Evolutionary conservation across 2,797 vertebrate genomes (phyloP), one percentile per base, ranked within the genome.

Genomic region (Acanthis flammea): DNA sequence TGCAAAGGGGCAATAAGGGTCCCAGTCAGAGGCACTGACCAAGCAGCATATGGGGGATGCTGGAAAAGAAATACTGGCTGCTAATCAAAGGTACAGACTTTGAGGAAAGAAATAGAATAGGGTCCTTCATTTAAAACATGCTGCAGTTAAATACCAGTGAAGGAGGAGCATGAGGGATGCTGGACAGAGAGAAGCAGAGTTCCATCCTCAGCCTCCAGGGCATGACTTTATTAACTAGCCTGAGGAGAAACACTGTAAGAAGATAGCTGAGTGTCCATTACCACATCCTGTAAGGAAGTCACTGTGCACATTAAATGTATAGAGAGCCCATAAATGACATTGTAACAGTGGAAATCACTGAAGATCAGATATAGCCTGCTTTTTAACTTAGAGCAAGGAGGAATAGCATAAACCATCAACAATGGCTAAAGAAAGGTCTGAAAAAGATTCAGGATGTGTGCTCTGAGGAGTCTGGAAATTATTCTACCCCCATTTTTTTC

Each of bases 1-100:
- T 1, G 0, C 6, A 5, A 78, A 73, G 5, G 45, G 41, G 23
- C n/a, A 41, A 0, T 24, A 25, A n/a, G 16, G 1, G 10, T n/a
- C 41, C 35, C 39, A 77, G 53, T 39, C 53, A 74, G 79, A 88
- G 51, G 45, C 19, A 30, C 31, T 45, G 57, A 23, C 19, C 22
- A 50, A 63, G 33, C 7, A 65, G 44, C 19, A 7, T 1, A 6
- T 28, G 39, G 72, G 44, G 65, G 61, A 62, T 12, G 8, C 24
- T 48, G 41, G 50, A 72, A 50, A 78, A 60, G 30, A 45, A 95
- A 55, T 27, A 62, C 15, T 66, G 61, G 19, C 22, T 35, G 6
- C 23, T 19, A 41, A 71, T 53, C 50, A 85, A 62, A 74, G 14
- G 61, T 61, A 61, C 35, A 63, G 71, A 54, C n/a, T 80, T 47